Conservation (phyloP, 2,113 vertebrate species). For the Zosterops borbonicus region DNA sequence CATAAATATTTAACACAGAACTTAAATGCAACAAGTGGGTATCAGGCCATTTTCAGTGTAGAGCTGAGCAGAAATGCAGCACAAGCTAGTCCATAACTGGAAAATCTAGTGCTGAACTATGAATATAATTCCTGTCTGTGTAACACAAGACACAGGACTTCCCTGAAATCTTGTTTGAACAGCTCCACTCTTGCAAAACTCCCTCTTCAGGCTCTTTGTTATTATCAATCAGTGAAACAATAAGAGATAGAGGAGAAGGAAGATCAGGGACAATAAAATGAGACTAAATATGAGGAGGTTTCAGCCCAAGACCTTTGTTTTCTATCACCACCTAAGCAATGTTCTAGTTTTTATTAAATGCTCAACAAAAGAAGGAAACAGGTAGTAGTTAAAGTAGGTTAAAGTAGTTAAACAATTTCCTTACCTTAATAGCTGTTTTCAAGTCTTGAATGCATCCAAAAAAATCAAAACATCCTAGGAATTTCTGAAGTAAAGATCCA, state of each 20-base stretch:
- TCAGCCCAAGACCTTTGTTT: neutral
- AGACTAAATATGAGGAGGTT: neutral
- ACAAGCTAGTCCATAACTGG: neutral
- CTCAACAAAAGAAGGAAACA: slow-evolving; percentile 36
- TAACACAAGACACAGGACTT: neutral
- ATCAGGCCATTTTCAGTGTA: neutral
- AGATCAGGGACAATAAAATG: neutral
- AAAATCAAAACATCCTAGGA: neutral
- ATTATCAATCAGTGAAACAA: neutral
- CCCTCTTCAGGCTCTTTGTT: neutral
- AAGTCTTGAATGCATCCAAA: neutral
- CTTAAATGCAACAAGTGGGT: neutral
- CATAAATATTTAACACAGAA: neutral
- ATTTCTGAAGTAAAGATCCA: neutral
- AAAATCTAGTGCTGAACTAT: neutral
- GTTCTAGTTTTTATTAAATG: neutral
- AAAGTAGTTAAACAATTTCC: neutral
- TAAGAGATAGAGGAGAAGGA: neutral
- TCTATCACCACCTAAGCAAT: neutral
- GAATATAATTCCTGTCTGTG: neutral
- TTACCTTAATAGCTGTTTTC: neutral
- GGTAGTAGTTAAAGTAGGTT: neutral
- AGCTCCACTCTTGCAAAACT: neutral
- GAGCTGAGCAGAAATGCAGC: neutral
- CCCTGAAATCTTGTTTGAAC: neutral